These are phyloP conservation scores for Stylophora pistillata DNA, from an alignment of 64 coral and sea anemone genomes.

Conservation along the genomic window DNA sequence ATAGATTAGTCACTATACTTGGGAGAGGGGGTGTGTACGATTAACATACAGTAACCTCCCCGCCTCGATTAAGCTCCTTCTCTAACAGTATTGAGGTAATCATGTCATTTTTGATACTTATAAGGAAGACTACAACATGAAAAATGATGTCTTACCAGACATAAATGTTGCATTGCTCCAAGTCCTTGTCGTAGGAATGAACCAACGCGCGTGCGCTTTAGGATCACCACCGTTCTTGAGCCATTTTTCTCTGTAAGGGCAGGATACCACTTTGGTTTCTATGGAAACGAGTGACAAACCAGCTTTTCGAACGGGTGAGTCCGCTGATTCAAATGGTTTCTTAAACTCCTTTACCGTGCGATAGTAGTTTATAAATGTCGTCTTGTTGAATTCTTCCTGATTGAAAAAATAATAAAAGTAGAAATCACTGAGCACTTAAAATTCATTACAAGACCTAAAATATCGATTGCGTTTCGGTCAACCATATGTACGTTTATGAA, in stretches of 20 bases:
- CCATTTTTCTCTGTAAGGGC: conserved; percentile 76
- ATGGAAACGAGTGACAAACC: conserved; percentile 75
- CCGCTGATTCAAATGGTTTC: conserved; percentile 50
- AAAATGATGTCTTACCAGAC: conserved; percentile 38
- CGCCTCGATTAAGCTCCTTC: no score
- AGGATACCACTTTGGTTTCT: conserved; percentile 64
- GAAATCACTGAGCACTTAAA: no score
- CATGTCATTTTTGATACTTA: no score
- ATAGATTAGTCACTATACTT: neutral
- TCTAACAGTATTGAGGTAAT: no score
- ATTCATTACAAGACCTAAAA: no score
- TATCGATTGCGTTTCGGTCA: no score
- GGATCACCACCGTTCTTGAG: conserved; percentile 73
- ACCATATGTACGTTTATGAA: no score
- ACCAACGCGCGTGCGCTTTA: conserved; percentile 51
- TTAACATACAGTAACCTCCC: no score
- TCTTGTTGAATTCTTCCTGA: conserved; percentile 75
- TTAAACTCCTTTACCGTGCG: conserved; percentile 81
- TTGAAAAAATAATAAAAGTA: neutral
- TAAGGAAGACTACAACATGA: no score
- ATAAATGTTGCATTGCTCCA: conserved; percentile 66
- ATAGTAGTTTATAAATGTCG: conserved; percentile 76
- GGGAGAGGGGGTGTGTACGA: no score
- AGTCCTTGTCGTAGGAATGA: conserved; percentile 36
- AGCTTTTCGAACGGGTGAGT: conserved; percentile 59